Evolutionary conservation across 2,888 invertebrate genomes (phyloP).

Genomic region (Eutolmus rufibarbis): DNA sequence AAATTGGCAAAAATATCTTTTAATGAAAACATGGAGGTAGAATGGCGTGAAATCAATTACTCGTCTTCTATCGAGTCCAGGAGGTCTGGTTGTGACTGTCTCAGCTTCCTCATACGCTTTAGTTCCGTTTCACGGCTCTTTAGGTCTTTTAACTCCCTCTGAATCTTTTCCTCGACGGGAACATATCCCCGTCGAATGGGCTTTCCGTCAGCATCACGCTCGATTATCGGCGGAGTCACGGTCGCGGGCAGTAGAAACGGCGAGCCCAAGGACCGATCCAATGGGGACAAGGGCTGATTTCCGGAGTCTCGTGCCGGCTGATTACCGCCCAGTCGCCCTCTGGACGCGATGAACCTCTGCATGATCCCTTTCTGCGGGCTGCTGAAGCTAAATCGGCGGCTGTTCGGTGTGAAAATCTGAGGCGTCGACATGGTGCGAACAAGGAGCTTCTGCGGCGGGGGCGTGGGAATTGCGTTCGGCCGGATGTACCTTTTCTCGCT

Average conservation of each 20-base stretch:
- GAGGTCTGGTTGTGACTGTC: conserved; percentile 70
- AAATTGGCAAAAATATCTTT: conserved; percentile 14
- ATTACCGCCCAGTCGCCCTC: conserved; percentile 72
- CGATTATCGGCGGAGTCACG: conserved; percentile 63
- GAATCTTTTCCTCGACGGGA: conserved; percentile 88
- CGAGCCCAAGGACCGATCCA: conserved; percentile 55
- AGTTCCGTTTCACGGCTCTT: conserved; percentile 82
- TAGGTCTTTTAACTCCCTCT: conserved; percentile 85
- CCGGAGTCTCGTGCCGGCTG: conserved; percentile 39
- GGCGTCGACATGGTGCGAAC: conserved; percentile 59
- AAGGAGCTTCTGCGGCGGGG: conserved; percentile 60
- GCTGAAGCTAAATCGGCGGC: conserved; percentile 70
- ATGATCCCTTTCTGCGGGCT: conserved; percentile 79
- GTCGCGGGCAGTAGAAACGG: conserved; percentile 56
- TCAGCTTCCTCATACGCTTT: conserved; percentile 72
- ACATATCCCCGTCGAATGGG: conserved; percentile 79
- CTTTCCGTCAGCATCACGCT: conserved; percentile 69
- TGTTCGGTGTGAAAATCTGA: conserved; percentile 54
- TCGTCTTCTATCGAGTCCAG: conserved; percentile 70
- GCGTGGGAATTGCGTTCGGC: conserved; percentile 59
- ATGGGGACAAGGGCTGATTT: background rate
- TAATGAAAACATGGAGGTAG: background rate
- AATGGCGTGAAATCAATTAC: conserved; percentile 53
- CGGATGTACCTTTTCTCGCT: conserved; percentile 58
- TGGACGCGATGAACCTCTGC: conserved; percentile 83